These are phyloP conservation scores for Ceratitis capitata DNA, from an alignment of 1,140 invertebrate species.

Conservation along the genomic window DNA sequence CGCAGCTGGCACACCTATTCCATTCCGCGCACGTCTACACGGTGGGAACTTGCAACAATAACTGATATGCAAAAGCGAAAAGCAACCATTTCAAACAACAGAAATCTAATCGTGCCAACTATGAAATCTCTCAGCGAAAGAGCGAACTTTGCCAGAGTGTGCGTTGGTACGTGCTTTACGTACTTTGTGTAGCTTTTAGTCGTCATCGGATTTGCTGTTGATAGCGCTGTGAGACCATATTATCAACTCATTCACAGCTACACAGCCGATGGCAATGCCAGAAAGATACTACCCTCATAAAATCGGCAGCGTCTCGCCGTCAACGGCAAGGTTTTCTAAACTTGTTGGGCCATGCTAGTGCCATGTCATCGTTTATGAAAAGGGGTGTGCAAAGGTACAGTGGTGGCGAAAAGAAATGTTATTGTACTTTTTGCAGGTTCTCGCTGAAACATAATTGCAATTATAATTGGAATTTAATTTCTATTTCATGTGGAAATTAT, in stretches of 20 bases:
- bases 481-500: too few species aligned
- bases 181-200: not conserved
- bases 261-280: not conserved
- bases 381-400: not conserved
- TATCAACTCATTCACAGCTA: not conserved
- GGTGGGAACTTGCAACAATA: not conserved
- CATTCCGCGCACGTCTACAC: not conserved
- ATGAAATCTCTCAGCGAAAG: conserved; percentile 13
- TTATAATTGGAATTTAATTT: too few species aligned
- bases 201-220: not conserved
- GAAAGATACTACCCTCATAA: not conserved
- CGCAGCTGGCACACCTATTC: not conserved
- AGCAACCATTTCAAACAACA: not conserved
- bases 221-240: not conserved
- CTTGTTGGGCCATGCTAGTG: not conserved
- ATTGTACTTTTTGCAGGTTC: too few species aligned
- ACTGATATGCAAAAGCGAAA: not conserved
- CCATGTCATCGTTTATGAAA: not conserved
- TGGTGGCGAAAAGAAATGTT: not conserved
- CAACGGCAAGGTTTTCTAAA: not conserved
- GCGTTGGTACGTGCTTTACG: not conserved
- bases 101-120: not conserved
- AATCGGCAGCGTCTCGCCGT: not conserved
- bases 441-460: not conserved
- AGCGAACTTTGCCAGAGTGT: not conserved